Evolutionary conservation across 2,113 vertebrate species (phyloP).

Genomic region (Odocoileus hemionus): DNA sequence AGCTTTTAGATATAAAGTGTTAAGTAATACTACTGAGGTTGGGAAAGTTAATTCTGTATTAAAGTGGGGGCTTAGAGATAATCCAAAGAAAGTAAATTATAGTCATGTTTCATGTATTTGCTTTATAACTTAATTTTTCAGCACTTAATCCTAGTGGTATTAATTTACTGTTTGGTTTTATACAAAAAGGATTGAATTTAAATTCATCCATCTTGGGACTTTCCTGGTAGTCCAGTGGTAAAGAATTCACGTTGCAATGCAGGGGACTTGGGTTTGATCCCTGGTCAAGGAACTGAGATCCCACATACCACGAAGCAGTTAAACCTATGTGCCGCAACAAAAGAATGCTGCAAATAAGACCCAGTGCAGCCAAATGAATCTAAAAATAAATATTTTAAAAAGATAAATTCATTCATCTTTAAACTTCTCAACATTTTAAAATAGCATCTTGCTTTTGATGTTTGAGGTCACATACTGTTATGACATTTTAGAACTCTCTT

Average conservation of each 20-base stretch:
- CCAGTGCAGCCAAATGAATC: background rate
- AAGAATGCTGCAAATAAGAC: background rate
- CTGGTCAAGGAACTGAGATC: background rate
- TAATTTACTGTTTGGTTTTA: background rate
- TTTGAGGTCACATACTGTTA: background rate
- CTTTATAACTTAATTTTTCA: constrained; percentile 20
- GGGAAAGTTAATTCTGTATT: constrained; percentile 13
- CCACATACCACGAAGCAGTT: background rate
- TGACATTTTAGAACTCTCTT: background rate
- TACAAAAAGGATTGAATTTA: constrained; percentile 38
- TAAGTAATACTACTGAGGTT: background rate
- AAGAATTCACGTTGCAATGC: background rate
- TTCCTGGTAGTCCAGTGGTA: background rate
- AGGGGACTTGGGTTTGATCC: background rate
- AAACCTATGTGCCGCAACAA: background rate
- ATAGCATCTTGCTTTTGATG: constrained; percentile 18
- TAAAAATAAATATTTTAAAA: background rate
- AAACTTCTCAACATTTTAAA: background rate
- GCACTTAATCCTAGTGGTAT: background rate
- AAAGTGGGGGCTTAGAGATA: background rate
- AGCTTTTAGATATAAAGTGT: background rate
- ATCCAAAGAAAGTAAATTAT: constrained; percentile 11
- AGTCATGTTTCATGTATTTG: constrained; percentile 14
- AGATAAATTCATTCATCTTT: constrained; percentile 15
- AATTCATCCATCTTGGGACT: background rate